phyloP scores from a whole-genome alignment of 2,888 invertebrate species.

The Colostygia pectinataria region DNA sequence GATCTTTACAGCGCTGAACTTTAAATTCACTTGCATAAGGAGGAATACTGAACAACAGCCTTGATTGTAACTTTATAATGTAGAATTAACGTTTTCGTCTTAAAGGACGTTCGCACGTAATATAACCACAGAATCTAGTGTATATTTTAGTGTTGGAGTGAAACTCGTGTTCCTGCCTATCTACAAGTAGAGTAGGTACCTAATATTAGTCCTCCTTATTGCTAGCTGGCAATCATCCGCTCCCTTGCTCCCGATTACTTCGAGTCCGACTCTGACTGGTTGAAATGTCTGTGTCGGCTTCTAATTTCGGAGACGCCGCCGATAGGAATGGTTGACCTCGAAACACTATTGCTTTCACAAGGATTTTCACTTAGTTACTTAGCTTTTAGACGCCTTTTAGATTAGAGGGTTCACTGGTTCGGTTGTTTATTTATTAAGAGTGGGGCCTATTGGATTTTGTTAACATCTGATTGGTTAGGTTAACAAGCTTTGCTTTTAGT shows the following conservation, averaged over 20 bases:
- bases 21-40: neutral
- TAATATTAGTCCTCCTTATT: constrained; percentile 3
- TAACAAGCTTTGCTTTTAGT: too few species aligned
- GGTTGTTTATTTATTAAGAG: neutral
- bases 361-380: constrained; percentile 44
- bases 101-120: too few species aligned
- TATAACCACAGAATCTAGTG: neutral
- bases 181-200: neutral
- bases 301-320: constrained; percentile 63
- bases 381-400: constrained; percentile 37
- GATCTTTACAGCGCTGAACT: neutral
- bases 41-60: too few species aligned
- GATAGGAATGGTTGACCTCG: constrained; percentile 57
- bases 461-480: too few species aligned
- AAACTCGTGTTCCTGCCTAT: neutral
- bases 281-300: constrained; percentile 64
- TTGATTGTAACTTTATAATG: too few species aligned
- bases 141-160: neutral
- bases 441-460: too few species aligned
- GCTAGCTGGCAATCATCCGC: constrained; percentile 58
- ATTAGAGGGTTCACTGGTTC: constrained; percentile 34
- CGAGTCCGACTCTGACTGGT: constrained; percentile 47
- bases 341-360: constrained; percentile 45
- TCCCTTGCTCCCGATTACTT: constrained; percentile 22
- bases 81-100: too few species aligned